Evolutionary conservation across 2,888 invertebrate genomes (phyloP).

Genomic region (Poecilus cupreus): DNA sequence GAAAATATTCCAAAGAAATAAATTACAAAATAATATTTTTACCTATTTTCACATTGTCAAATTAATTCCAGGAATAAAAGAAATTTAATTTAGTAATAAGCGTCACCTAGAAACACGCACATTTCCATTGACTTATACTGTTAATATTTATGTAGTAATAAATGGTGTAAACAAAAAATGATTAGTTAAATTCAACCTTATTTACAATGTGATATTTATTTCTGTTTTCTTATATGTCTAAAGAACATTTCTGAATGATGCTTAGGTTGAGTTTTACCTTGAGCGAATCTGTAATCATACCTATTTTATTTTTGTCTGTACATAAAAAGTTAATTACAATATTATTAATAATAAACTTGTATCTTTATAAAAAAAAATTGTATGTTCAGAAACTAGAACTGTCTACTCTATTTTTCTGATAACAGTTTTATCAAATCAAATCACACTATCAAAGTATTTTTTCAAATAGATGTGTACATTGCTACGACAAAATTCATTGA

Average conservation of each 20-base stretch:
- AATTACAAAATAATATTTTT: neutral
- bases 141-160: constrained; percentile 14
- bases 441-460: neutral
- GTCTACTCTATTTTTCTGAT: neutral
- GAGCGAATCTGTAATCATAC: constrained; percentile 12
- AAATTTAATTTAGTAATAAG: constrained; percentile 18
- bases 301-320: neutral
- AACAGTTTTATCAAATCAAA: neutral
- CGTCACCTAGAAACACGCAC: neutral
- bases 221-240: neutral
- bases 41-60: neutral
- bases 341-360: neutral
- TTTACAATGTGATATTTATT: constrained; percentile 25
- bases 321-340: constrained; percentile 15
- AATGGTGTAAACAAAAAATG: neutral
- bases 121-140: neutral
- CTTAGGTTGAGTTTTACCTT: constrained; percentile 12
- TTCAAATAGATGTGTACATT: neutral
- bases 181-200: constrained; percentile 2
- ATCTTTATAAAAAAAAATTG: neutral
- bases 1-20: neutral
- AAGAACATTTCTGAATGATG: neutral
- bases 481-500: neutral
- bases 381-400: neutral
- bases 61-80: neutral